phyloP scores from a whole-genome alignment of 64 coral and sea anemone genomes.

The Stylophora pistillata region DNA sequence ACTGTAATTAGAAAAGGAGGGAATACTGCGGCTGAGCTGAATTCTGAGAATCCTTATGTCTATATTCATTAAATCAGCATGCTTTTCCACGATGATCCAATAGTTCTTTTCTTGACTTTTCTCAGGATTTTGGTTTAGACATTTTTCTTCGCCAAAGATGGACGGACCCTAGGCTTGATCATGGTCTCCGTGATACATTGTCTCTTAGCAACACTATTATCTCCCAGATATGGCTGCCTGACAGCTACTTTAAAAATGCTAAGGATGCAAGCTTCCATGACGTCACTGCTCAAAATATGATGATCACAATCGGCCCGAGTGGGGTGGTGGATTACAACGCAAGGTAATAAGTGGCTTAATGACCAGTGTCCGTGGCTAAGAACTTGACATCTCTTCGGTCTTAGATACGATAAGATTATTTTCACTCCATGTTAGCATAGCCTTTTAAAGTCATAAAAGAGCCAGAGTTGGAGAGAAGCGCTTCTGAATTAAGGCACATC shows the following conservation, averaged over 20 bases:
- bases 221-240: conserved; percentile 56
- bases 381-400: background rate
- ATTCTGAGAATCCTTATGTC: background rate
- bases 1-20: too few relatives aligned
- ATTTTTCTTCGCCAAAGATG: conserved; percentile 36
- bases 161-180: conserved; percentile 39
- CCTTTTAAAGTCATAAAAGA: too few relatives aligned
- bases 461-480: too few relatives aligned
- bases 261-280: conserved; percentile 52
- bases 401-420: too few relatives aligned
- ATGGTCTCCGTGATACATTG: conserved; percentile 32
- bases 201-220: conserved; percentile 42
- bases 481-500: too few relatives aligned
- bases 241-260: conserved; percentile 64
- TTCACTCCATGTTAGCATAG: too few relatives aligned
- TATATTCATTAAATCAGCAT: too few relatives aligned
- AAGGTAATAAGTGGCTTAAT: background rate
- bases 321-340: conserved; percentile 53
- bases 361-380: background rate
- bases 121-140: conserved; percentile 54
- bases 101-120: background rate
- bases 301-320: conserved; percentile 51
- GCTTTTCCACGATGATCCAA: background rate
- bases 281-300: conserved; percentile 44
- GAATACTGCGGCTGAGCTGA: too few relatives aligned